phyloP scores from a whole-genome alignment of 1,140 invertebrate species.

The Drosophila trapezifrons region DNA sequence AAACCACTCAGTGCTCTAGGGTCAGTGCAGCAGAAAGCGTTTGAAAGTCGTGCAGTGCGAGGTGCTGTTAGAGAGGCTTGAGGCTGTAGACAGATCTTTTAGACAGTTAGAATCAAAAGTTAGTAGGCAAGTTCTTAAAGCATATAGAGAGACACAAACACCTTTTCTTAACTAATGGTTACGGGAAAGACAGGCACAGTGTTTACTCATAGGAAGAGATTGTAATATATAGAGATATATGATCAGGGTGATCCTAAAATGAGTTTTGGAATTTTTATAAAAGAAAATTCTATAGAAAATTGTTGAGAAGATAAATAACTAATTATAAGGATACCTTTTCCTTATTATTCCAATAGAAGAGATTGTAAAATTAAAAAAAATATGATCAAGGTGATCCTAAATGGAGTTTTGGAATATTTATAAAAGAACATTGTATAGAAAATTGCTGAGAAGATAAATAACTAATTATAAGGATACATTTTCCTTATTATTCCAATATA shows the following conservation, averaged over 20 bases:
- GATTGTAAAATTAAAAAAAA: background rate
- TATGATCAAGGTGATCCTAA: background rate
- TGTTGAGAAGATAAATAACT: background rate
- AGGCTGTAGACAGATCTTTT: conserved; percentile 71
- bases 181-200: conserved; percentile 23
- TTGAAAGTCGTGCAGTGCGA: conserved; percentile 62
- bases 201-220: background rate
- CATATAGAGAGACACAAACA: conserved; percentile 58
- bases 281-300: background rate
- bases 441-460: background rate
- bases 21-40: conserved; percentile 64
- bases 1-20: conserved; percentile 39
- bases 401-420: background rate
- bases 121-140: conserved; percentile 67
- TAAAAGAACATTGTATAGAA: background rate
- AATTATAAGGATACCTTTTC: background rate
- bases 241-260: background rate
- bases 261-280: background rate
- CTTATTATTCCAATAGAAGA: background rate
- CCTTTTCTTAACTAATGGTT: conserved; percentile 40
- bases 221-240: background rate
- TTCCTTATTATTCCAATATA: background rate
- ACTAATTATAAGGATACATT: background rate
- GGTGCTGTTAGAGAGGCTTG: conserved; percentile 72
- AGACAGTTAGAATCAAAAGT: conserved; percentile 81